A percentile compares a stretch with the other conserved stretches of the same genome.
Conservation (phyloP, 64 coral and sea anemone species). For the Anthopleura sola region DNA sequence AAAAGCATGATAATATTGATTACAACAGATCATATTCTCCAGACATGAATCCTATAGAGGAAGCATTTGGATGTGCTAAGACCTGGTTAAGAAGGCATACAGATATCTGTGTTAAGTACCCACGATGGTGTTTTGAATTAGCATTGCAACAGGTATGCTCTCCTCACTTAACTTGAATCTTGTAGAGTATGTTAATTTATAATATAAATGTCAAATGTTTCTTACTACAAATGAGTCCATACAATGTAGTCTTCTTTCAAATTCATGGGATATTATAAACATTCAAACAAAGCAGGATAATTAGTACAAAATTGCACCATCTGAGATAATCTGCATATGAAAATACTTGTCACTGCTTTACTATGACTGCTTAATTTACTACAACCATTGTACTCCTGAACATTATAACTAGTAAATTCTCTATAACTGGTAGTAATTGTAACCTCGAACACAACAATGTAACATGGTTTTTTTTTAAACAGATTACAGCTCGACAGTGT, state of each 20-base stretch:
- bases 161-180: background rate
- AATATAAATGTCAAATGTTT: too few relatives aligned
- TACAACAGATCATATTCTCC: slow-evolving; percentile 14
- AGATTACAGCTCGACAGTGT: slow-evolving; percentile 22
- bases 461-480: slow-evolving; percentile 13
- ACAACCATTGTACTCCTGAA: too few relatives aligned
- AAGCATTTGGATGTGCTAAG: slow-evolving; percentile 21
- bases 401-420: background rate
- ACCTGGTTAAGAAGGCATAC: slow-evolving; percentile 14
- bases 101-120: slow-evolving; percentile 19
- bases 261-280: too few relatives aligned
- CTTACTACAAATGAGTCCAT: slow-evolving; percentile 28
- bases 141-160: slow-evolving; percentile 6
- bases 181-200: too few relatives aligned
- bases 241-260: too few relatives aligned
- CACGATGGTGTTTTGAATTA: slow-evolving; percentile 28
- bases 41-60: slow-evolving; percentile 24
- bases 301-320: too few relatives aligned
- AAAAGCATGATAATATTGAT: too few relatives aligned
- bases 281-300: too few relatives aligned
- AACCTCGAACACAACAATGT: slow-evolving; percentile 4
- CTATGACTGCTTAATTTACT: too few relatives aligned
- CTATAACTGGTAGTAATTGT: background rate
- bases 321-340: too few relatives aligned
- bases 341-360: too few relatives aligned